Evolutionary conservation across 1,140 invertebrate species (phyloP), one percentile per base, ranked within the genome.

Genomic region (Drosophila parvula): DNA sequence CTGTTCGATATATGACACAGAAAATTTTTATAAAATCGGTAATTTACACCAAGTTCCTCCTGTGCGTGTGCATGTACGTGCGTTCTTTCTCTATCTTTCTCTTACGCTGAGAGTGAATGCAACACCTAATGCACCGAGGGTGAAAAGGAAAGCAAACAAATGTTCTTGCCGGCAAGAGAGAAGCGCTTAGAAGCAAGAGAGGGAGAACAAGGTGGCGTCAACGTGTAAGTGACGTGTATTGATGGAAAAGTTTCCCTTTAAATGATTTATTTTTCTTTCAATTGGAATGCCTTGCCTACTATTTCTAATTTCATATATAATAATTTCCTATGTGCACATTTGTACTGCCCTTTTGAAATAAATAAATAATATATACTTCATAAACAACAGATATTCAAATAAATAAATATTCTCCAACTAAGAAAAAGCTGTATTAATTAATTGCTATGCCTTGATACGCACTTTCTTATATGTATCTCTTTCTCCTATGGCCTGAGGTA

Each of bases 1-100:
- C 50, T 59, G 53, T 71, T 62, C 34, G 53, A 56, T 71, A 64
- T 59, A 28, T 45, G 44, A 47, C 59, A 45, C 45, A 65, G 30
- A 27, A 67, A 14, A 34, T 8, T 64, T 55, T 55, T 69, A 55
- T 27, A 38, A 47, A 69, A 44, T 67, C 40, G 38, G 28, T 12
- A 30, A 50, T 27, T 36, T 67, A 30, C 61, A 41, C 65, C 67
- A 11, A n/a, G 30, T 40, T 51, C 30, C 22, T 22, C 6, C 32
- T 32, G 30, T 38, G 44, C 28, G 27, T n/a, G 44, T 22, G 40
- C 18, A 30, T 53, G 34, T 16, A 27, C 7, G 34, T 34, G 48
- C 12, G 27, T 30, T 50, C 11, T n/a, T 30, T 50, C n/a, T 5
- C n/a, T n/a, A 8, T 7, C 28, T 16, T 12, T 28, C 43, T 22